Conservation (phyloP, 2,113 vertebrate genomes). For the Lepisosteus osseus region DNA sequence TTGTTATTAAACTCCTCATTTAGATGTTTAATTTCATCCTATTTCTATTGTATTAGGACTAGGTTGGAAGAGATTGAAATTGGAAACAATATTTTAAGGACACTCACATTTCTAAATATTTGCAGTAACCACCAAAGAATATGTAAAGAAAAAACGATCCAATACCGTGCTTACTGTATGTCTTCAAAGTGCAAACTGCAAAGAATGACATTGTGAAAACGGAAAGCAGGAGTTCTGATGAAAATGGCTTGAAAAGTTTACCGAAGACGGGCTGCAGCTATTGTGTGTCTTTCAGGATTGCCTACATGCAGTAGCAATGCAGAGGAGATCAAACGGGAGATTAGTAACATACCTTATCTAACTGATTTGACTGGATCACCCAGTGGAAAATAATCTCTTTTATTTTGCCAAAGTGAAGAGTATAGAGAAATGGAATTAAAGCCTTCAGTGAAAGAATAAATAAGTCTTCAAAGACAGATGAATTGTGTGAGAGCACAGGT, state of each 20-base stretch:
- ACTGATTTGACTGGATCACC: background rate
- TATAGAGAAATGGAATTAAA: background rate
- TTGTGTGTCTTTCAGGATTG: background rate
- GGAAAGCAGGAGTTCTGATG: too few relatives aligned
- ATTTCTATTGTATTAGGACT: too few relatives aligned
- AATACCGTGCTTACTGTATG: too few relatives aligned
- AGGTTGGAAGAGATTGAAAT: too few relatives aligned
- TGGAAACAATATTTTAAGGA: too few relatives aligned
- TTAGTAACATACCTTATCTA: constrained; percentile 4
- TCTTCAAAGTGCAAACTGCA: too few relatives aligned
- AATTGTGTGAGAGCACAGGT: background rate
- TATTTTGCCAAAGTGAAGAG: background rate
- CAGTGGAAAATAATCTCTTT: background rate
- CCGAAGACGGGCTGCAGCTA: background rate
- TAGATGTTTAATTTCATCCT: too few relatives aligned
- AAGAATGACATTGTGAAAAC: too few relatives aligned
- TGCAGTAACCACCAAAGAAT: too few relatives aligned
- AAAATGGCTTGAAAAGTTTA: background rate
- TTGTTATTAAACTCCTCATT: too few relatives aligned
- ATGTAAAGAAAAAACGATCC: too few relatives aligned
- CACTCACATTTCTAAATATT: too few relatives aligned
- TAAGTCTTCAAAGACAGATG: background rate
- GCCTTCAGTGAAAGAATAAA: constrained; percentile 2
- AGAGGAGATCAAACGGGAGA: constrained; percentile 8
- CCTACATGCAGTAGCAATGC: background rate